Base-by-base conservation (phyloP, 2,797 vertebrate species). In the Melanotaenia maccullochi region DNA sequence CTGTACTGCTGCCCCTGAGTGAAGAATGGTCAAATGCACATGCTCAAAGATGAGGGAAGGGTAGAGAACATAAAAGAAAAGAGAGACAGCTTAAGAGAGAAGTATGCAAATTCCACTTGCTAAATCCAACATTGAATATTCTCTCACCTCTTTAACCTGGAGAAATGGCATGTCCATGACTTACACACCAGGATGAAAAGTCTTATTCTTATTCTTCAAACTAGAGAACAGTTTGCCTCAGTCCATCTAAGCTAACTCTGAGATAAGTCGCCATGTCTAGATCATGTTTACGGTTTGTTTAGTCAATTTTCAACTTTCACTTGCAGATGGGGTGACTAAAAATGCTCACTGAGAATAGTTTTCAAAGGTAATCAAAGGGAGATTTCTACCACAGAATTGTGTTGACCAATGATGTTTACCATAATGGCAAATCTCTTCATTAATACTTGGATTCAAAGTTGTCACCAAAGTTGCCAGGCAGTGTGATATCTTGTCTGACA, bases 1-100 rank as follows among this genome's bases (percentile, higher is more conserved):
- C 82, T 64, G 65, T 49, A 44, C 40, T 22, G 63, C 33, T 12
- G 42, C 52, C 49, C 40, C 79, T 69, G 79, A 74, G 79, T 84
- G 82, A 89, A 78, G 62, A 77, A 87, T 42, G 28, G 55, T 44
- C 64, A 68, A 81, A 71, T 75, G 73, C 75, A 85, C 76, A 71
- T 47, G 61, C 55, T 74, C 72, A 32, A 76, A 76, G 76, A 87
- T 2, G 8, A 62, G 22, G 60, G 1, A 64, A 33, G 11, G 8
- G 16, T 20, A 33, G 63, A 65, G 40, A 52, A 51, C 47, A 32
- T 30, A 30, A 65, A 47, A 65, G 63, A 56, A 4, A 38, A 52
- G 36, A 55, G 22, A 65, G 63, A 60, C 1, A 35, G n/a, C 36
- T 40, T 16, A 28, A 22, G 2, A 44, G 20, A 30, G 9, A 35